Conservation (phyloP, 1,140 invertebrate species). For the Antheraea mylitta region DNA sequence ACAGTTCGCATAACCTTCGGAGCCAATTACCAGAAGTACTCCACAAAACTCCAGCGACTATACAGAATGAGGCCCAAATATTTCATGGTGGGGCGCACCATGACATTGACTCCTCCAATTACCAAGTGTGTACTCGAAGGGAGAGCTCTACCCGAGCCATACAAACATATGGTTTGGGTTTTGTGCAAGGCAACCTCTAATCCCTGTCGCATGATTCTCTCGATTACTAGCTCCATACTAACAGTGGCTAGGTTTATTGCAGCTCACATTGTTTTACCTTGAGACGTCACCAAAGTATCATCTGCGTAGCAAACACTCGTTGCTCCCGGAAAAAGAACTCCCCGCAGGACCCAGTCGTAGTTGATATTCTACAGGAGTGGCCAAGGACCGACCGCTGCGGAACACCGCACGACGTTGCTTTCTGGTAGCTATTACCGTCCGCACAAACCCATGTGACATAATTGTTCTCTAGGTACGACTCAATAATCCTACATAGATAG, state of each 20-base stretch:
- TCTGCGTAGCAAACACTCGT: slow-evolving; percentile 2
- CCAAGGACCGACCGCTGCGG: background rate
- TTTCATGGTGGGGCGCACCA: background rate
- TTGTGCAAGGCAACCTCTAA: slow-evolving; percentile 21
- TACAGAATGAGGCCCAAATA: background rate
- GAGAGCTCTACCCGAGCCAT: background rate
- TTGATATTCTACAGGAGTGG: background rate
- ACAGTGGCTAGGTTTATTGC: background rate
- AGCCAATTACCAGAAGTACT: background rate
- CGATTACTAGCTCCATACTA: slow-evolving; percentile 6
- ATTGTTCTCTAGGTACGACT: background rate
- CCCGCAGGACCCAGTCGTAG: slow-evolving; percentile 4
- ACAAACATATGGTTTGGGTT: slow-evolving; percentile 13
- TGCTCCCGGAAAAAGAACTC: background rate
- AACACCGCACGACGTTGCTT: background rate
- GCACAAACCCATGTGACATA: background rate
- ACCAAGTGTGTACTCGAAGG: background rate
- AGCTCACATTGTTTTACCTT: background rate
- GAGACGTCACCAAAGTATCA: slow-evolving; percentile 2
- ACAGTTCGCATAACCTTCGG: background rate
- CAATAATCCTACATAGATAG: background rate
- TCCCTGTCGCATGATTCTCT: slow-evolving; percentile 10
- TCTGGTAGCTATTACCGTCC: background rate
- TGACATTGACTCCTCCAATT: background rate
- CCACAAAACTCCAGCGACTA: background rate